Evolutionary conservation across 2,113 vertebrate species (phyloP), one percentile per base, ranked within the genome.

Genomic region (Nesoenas mayeri): DNA sequence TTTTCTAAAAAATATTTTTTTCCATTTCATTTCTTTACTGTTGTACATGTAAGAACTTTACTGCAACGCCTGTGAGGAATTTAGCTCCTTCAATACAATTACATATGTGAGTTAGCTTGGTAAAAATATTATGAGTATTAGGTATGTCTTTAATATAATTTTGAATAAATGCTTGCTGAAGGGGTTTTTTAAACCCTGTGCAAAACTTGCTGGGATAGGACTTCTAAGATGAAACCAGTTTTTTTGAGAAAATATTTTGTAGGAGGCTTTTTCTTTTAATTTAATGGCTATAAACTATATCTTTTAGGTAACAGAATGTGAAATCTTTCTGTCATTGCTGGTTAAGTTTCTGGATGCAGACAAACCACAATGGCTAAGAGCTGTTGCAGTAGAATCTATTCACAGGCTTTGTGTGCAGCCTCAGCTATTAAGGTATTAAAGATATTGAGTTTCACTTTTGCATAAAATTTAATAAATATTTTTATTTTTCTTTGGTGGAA

Each of bases 311-410:
- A 99, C 99, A 3, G 99, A 99, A 98, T 99, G 99, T 97, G 99
- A 99, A 98, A 99, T 99, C 96, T 99, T 99, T 97, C 96, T 99
- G 85, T 99, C 99, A 64, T 98, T 99, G 90, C 97, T 99, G 97
- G 99, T 99, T 95, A 99, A 99, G 96, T 99, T 99, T 97, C 98
- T 99, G 98, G 99, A 99, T 95, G 99, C 99, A 73, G 99, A 99
- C 97, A 99, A 99, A 96, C 99, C 99, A 14, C 99, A 99, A 97
- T 99, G 99, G 99, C 97, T 99, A 69, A 97, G 99, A 98, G 99
- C 99, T 38, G 99, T 99, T 95, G 99, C 99, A 24, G 99, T 99
- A 34, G 99, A 99, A 91, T 99, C 99, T 38, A 99, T 99, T 91
- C 99, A 99, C 81, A 98, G 99, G 79, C 98, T 99, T 25, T 99